Percentiles rank a stretch among this genome's conserved stretches.
These are phyloP conservation scores for Itoplectis maculator DNA, from an alignment of 2,888 invertebrate genomes.

Conservation along the genomic window DNA sequence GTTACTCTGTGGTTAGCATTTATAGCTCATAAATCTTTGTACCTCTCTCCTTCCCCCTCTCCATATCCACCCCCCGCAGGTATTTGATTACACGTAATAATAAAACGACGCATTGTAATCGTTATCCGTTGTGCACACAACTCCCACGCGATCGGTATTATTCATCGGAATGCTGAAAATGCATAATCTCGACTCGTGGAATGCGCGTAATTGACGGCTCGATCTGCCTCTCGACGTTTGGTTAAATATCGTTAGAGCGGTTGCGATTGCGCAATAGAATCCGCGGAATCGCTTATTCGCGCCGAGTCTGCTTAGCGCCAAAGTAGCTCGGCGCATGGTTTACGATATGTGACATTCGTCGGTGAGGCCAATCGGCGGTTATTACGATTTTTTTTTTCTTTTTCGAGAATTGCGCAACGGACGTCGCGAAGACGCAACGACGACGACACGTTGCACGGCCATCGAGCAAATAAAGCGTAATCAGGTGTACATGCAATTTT, in stretches of 20 bases:
- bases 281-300: slow-evolving; percentile 26
- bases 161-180: background rate
- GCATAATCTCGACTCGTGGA: background rate
- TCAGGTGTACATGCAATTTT: no score
- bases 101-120: background rate
- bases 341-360: slow-evolving; percentile 1
- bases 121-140: background rate
- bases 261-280: slow-evolving; percentile 14
- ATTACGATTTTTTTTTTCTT: slow-evolving; percentile 42
- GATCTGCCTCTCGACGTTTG: slow-evolving; percentile 6
- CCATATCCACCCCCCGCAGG: background rate
- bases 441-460: slow-evolving; percentile 19
- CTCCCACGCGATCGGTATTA: slow-evolving; percentile 4
- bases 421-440: slow-evolving; percentile 20
- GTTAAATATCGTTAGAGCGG: slow-evolving; percentile 9
- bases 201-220: background rate
- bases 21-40: background rate
- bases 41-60: background rate
- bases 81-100: background rate
- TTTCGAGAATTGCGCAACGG: slow-evolving; percentile 56
- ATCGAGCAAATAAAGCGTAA: slow-evolving; percentile 12
- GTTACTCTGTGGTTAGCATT: background rate
- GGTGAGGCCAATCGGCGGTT: slow-evolving; percentile 26
- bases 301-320: background rate
- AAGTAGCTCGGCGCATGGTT: no score